Evolutionary conservation across 2,113 vertebrate genomes (phyloP), one percentile per base, ranked within the genome.

Genomic region (Steatornis caripensis): DNA sequence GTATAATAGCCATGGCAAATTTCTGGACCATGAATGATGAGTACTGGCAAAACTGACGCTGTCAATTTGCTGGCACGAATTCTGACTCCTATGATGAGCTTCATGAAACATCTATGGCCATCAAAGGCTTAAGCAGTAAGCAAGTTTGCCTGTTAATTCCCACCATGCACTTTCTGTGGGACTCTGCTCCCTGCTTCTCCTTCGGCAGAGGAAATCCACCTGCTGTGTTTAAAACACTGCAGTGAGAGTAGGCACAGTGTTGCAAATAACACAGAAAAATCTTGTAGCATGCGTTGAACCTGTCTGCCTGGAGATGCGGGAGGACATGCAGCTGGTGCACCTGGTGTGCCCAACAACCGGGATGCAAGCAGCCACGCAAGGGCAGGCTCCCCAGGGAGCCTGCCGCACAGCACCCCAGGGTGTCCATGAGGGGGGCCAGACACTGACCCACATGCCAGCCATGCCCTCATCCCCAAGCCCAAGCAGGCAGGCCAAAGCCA

Each of bases 381-480:
- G 39, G 18, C 26, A 34, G 57, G 36, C 30, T n/a, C n/a, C n/a
- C 18, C 0, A 2, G 27, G 7, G 4, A 37, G 3, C 45, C 49
- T n/a, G 51, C 18, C 23, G 49, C 45, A 41, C 23, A 34, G 78
- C 30, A 68, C 10, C 34, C 30, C 22, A 20, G n/a, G 2, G 8
- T 30, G 20, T 39, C 43, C 1, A 0, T 49, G 64, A 61, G 19
- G 17, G 10, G 17, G 19, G 30, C 36, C 36, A 74, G 71, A 20
- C 43, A 82, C 48, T 30, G 26, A 69, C 55, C 39, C 57, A 43
- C n/a, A 12, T 15, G 37, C 10, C 65, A 74, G 43, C 6, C 65
- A 34, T 57, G 48, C 46, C 23, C 61, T 74, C 36, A 64, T 45
- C 49, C 43, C 53, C 37, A 70, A 36, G 39, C 36, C 34, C 53